These are phyloP conservation scores for Monodelphis domestica DNA, from an alignment of 2,797 vertebrate genomes.

Conservation along the genomic window DNA sequence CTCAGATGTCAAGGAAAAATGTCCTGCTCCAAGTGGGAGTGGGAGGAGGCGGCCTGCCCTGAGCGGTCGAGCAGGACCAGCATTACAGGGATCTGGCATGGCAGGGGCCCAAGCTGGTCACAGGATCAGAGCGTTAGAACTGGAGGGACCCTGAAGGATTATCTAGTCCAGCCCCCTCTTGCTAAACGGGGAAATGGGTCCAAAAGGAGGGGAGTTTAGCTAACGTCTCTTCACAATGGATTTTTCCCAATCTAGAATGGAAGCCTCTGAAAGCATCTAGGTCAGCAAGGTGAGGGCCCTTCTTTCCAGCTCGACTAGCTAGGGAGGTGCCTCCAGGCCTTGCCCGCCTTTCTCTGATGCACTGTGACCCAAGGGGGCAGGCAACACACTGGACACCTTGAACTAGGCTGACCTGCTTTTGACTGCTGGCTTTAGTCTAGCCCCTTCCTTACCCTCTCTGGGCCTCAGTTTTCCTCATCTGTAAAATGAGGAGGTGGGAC, in stretches of 20 bases:
- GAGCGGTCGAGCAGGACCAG: too few relatives aligned
- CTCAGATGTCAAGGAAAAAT: slow-evolving; percentile 77
- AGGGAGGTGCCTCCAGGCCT: neutral
- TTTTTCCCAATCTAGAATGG: neutral
- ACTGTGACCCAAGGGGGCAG: too few relatives aligned
- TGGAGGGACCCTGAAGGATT: neutral
- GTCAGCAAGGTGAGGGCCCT: slow-evolving; percentile 62
- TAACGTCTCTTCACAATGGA: neutral
- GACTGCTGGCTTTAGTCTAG: neutral
- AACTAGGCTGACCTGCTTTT: neutral
- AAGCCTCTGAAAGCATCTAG: slow-evolving; percentile 68
- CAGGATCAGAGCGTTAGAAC: neutral
- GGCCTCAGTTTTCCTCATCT: neutral
- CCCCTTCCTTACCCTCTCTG: neutral
- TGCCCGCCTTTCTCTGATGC: neutral
- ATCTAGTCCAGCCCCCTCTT: neutral
- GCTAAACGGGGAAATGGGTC: neutral
- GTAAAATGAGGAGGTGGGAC: neutral
- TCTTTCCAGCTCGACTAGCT: neutral
- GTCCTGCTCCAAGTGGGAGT: slow-evolving; percentile 56
- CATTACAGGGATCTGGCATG: neutral
- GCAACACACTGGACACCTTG: neutral
- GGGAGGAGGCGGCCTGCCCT: neutral
- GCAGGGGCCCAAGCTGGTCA: neutral
- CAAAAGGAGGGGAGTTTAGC: neutral